A percentile compares a stretch with the other conserved stretches of the same genome.
These are phyloP conservation scores for Eumaeus atala DNA, from an alignment of 1,140 invertebrate genomes.

Conservation along the genomic window DNA sequence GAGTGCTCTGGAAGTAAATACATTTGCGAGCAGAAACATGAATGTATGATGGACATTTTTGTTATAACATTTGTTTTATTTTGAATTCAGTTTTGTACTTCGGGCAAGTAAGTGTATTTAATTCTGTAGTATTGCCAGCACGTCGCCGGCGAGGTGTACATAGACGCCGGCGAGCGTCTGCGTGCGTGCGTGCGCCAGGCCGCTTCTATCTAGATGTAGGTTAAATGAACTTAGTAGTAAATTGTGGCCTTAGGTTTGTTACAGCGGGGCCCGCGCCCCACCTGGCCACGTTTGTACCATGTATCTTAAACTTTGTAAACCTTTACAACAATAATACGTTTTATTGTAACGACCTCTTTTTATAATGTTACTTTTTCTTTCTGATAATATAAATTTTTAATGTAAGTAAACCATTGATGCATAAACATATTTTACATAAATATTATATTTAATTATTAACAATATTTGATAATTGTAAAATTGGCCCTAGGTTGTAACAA, in stretches of 20 bases:
- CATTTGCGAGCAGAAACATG: background rate
- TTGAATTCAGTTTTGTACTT: conserved; percentile 1
- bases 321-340: conserved; percentile 59
- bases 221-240: conserved; percentile 63
- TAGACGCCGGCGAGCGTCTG: conserved; percentile 31
- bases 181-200: conserved; percentile 24
- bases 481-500: conserved; percentile 73
- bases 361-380: conserved; percentile 58
- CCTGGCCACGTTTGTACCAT: conserved; percentile 25
- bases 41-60: too few relatives aligned
- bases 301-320: conserved; percentile 37
- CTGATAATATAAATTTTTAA: conserved; percentile 70
- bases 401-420: conserved; percentile 71
- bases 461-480: conserved; percentile 73
- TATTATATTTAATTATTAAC: conserved; percentile 74
- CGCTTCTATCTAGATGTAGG: conserved; percentile 50
- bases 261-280: conserved; percentile 26
- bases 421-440: conserved; percentile 73
- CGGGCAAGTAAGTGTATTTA: conserved; percentile 7
- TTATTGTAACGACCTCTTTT: conserved; percentile 55
- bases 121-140: conserved; percentile 12
- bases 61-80: background rate
- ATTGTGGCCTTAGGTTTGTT: conserved; percentile 66
- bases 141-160: conserved; percentile 39
- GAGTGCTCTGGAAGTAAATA: conserved; percentile 1